Evolutionary conservation across 2,113 vertebrate genomes (phyloP).

Genomic region (Casuarius casuarius): DNA sequence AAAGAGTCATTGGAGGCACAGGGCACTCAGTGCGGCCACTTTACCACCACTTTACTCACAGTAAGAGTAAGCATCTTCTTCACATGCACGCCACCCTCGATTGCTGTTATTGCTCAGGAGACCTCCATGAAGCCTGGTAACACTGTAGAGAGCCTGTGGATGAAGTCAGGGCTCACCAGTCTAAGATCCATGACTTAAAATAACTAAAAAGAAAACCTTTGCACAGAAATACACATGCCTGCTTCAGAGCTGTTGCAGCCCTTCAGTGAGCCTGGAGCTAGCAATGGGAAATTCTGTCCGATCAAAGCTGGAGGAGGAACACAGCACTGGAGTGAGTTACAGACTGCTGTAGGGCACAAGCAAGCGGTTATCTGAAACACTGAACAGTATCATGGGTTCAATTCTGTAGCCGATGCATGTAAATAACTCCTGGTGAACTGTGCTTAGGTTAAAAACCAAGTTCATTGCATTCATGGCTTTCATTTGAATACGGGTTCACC

Average conservation of each 20-base stretch:
- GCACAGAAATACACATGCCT: not conserved
- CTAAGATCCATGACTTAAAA: not conserved
- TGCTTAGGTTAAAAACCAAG: not conserved
- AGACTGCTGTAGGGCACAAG: not conserved
- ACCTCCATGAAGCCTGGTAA: not conserved
- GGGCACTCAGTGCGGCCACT: not conserved
- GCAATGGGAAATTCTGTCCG: not conserved
- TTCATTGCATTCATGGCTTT: not conserved
- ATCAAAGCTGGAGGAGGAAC: not conserved
- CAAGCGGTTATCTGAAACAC: not conserved
- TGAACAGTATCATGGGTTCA: not conserved
- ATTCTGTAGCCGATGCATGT: not conserved
- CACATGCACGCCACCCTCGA: not conserved
- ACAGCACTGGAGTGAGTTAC: not conserved
- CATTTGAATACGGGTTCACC: not conserved
- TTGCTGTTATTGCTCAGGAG: not conserved
- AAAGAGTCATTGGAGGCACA: not conserved
- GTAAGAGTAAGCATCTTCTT: not conserved
- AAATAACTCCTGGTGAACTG: conserved; percentile 36
- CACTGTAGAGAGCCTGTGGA: not conserved
- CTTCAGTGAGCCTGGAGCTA: fast-evolving
- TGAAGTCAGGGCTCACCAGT: not conserved
- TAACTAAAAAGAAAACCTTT: not conserved
- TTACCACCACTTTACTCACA: not conserved
- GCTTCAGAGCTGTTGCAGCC: not conserved